Evolutionary conservation across 1,140 invertebrate species (phyloP).

Genomic region (Helicoverpa armigera): DNA sequence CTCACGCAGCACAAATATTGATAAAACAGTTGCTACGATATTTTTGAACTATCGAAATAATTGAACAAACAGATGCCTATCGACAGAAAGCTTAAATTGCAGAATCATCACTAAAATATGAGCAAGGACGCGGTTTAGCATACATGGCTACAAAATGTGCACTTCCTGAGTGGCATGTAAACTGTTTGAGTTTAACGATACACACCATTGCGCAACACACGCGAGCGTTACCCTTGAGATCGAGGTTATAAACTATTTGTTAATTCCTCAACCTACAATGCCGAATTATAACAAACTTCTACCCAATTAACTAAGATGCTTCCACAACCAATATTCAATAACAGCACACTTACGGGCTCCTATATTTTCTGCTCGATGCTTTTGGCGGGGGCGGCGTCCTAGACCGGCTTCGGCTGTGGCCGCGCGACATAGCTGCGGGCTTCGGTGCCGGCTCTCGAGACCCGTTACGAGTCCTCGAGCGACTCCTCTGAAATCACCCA

Average conservation of each 20-base stretch:
- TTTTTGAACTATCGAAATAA: slow-evolving; percentile 18
- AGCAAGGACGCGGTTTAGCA: slow-evolving; percentile 9
- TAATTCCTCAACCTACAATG: slow-evolving; percentile 3
- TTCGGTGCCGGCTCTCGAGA: slow-evolving; percentile 81
- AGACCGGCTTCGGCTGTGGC: slow-evolving; percentile 82
- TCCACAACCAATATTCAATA: slow-evolving; percentile 24
- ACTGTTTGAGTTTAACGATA: slow-evolving; percentile 38
- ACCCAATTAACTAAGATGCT: background rate
- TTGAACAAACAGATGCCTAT: slow-evolving; percentile 4
- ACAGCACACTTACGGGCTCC: slow-evolving; percentile 77
- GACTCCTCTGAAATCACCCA: slow-evolving; percentile 82
- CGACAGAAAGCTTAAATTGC: background rate
- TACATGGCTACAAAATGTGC: slow-evolving; percentile 25
- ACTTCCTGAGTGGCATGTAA: slow-evolving; percentile 33
- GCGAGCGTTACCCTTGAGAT: slow-evolving; percentile 66
- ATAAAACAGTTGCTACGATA: slow-evolving; percentile 59
- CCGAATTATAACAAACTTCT: background rate
- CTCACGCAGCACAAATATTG: slow-evolving; percentile 37
- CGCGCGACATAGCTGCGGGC: slow-evolving; percentile 79
- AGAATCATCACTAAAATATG: background rate
- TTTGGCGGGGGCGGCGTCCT: slow-evolving; percentile 83
- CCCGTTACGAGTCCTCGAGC: slow-evolving; percentile 83
- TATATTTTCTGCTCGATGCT: slow-evolving; percentile 78
- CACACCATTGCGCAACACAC: slow-evolving; percentile 74
- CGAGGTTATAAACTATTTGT: slow-evolving; percentile 70